Evolutionary conservation across 2,888 invertebrate genomes (phyloP).

Genomic region (Epinotia brunnichana): DNA sequence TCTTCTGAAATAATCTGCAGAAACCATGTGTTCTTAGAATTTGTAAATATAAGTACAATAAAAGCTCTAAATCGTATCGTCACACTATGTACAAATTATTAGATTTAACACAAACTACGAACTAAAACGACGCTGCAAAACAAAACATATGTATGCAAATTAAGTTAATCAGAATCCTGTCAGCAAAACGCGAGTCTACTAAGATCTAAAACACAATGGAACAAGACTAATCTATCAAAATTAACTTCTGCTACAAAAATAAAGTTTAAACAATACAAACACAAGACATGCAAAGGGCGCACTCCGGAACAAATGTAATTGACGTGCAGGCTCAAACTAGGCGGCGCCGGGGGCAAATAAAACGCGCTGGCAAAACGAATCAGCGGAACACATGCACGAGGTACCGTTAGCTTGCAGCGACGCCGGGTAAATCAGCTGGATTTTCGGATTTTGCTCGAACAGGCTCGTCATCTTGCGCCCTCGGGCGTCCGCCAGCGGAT

Average conservation of each 20-base stretch:
- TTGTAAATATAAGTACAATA: conserved; percentile 1
- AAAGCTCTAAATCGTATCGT: conserved; percentile 5
- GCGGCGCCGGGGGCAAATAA: conserved; percentile 58
- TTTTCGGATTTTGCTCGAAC: conserved; percentile 89
- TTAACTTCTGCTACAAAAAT: conserved; percentile 60
- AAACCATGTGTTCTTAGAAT: background rate
- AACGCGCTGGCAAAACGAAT: conserved; percentile 63
- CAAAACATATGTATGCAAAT: conserved; percentile 19
- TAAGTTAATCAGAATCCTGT: conserved; percentile 2
- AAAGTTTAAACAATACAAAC: conserved; percentile 67
- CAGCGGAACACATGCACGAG: conserved; percentile 67
- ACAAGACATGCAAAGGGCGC: conserved; percentile 73
- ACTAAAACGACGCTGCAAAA: conserved; percentile 4
- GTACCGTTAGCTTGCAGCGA: conserved; percentile 80
- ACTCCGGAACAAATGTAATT: conserved; percentile 68
- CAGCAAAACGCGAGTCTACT: background rate
- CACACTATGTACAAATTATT: background rate
- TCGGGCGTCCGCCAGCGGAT: conserved; percentile 73
- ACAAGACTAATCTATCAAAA: conserved; percentile 44
- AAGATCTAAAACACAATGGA: conserved; percentile 29
- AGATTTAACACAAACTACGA: conserved; percentile 13
- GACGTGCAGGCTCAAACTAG: conserved; percentile 71
- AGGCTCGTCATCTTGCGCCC: conserved; percentile 87
- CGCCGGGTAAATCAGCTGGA: conserved; percentile 90
- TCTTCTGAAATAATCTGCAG: background rate